phyloP scores from a whole-genome alignment of 2,797 vertebrate species.

The Lacerta viridis region DNA sequence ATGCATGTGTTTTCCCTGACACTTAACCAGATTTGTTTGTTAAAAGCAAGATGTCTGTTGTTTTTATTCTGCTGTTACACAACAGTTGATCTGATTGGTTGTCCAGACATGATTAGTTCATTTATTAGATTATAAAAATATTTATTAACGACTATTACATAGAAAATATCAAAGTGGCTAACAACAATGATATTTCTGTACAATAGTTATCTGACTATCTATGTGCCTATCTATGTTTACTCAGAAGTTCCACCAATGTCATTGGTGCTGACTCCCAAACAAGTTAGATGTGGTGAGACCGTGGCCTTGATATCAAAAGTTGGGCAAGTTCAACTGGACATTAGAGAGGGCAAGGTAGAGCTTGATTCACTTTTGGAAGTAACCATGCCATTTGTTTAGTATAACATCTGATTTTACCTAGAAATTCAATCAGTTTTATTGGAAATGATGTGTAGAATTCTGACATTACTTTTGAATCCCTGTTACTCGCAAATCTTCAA shows the following conservation, averaged over 20 bases:
- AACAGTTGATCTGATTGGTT: conserved; percentile 47
- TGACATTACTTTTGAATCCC: not conserved
- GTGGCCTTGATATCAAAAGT: not conserved
- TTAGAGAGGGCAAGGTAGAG: not conserved
- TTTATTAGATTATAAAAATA: too few relatives aligned
- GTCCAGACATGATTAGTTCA: not conserved
- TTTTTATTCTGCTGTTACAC: conserved; percentile 20
- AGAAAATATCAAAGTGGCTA: too few relatives aligned
- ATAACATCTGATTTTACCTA: not conserved
- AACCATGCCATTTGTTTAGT: not conserved
- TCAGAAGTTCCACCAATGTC: not conserved
- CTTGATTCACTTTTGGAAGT: not conserved
- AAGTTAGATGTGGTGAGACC: conserved; percentile 6
- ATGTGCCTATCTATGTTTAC: not conserved
- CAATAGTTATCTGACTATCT: not conserved
- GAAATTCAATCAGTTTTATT: not conserved
- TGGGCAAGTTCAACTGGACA: not conserved
- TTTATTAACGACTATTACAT: too few relatives aligned
- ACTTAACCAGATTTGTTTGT: conserved; percentile 14
- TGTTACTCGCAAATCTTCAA: not conserved
- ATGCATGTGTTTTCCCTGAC: conserved; percentile 20
- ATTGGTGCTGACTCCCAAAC: not conserved
- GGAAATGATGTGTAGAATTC: not conserved
- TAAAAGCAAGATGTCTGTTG: not conserved
- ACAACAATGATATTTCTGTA: too few relatives aligned